phyloP scores from a whole-genome alignment of 1,140 invertebrate genomes.

The Camponotus vicinus region DNA sequence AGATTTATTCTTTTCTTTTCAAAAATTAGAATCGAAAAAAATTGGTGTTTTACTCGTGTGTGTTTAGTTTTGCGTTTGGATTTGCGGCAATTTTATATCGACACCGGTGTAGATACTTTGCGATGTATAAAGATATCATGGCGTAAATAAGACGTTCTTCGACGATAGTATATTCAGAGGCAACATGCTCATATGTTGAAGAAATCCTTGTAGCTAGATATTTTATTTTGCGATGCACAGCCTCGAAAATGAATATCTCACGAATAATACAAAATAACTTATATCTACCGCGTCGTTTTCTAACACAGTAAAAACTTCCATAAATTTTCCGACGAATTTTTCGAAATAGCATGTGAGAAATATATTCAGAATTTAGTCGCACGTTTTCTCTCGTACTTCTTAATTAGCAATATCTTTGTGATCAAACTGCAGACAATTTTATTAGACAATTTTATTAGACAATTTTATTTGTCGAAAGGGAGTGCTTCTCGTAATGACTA shows the following conservation, averaged over 20 bases:
- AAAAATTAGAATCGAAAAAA: not conserved
- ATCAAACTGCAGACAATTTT: not conserved
- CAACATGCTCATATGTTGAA: too few species aligned
- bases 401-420: constrained; percentile 3
- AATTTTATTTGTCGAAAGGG: too few species aligned
- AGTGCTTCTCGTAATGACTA: not conserved
- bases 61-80: not conserved
- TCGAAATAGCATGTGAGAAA: not conserved
- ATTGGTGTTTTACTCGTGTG: not conserved
- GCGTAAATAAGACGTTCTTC: constrained; percentile 28
- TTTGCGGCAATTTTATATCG: not conserved
- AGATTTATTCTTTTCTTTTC: too few species aligned
- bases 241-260: not conserved
- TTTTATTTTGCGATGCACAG: not conserved
- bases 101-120: not conserved
- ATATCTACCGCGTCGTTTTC: too few species aligned
- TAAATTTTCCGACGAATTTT: not conserved
- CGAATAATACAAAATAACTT: not conserved
- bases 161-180: constrained; percentile 6
- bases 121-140: not conserved
- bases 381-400: not conserved
- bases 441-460: not conserved
- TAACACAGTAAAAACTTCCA: not conserved
- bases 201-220: not conserved
- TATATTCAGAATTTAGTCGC: not conserved